Evolutionary conservation across 2,888 invertebrate species (phyloP), one percentile per base, ranked within the genome.

Genomic region (Meganola albula): DNA sequence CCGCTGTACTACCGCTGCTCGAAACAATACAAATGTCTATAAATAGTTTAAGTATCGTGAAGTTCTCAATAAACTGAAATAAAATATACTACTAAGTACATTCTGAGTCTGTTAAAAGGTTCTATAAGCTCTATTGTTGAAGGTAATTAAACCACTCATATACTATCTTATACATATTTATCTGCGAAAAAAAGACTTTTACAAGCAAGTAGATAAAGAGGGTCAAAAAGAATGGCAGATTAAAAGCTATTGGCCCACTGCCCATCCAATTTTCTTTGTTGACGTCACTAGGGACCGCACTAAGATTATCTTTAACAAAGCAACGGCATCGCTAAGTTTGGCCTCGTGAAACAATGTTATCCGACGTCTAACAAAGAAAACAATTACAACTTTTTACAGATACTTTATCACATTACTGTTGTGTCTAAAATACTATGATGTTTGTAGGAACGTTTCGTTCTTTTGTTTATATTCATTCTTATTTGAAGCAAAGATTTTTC

Each of bases 241-340:
- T 84, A 82, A 80, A 79, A 77, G 78, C 74, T 71, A 84, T 82
- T 83, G 83, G 80, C 82, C 68, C 73, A 67, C 78, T 83, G 83
- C 84, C 83, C 82, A 84, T 84, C 83, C 83, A 82, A 85, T 85
- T 79, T 84, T 76, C 83, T 84, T 83, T 84, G 83, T 80, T 82
- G 79, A 80, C 70, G 78, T 78, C 82, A 70, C 78, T 23, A 31
- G 79, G 74, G 82, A 70, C 67, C 65, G 56, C 66, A 66, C 71
- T 64, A 63, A 77, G 82, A 84, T 85, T 76, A 83, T 83, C 82
- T 77, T n/a, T 75, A 83, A 77, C 80, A 84, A 80, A 78, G 75
- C 77, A 67, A 74, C 74, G 70, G 67, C 69, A 63, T 58, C 50
- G 61, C 64, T 54, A 66, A 75, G 65, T 53, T 52, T 35, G 38